Evolutionary conservation across 2,888 invertebrate genomes (phyloP).

Genomic region (Ophion ventricosus): DNA sequence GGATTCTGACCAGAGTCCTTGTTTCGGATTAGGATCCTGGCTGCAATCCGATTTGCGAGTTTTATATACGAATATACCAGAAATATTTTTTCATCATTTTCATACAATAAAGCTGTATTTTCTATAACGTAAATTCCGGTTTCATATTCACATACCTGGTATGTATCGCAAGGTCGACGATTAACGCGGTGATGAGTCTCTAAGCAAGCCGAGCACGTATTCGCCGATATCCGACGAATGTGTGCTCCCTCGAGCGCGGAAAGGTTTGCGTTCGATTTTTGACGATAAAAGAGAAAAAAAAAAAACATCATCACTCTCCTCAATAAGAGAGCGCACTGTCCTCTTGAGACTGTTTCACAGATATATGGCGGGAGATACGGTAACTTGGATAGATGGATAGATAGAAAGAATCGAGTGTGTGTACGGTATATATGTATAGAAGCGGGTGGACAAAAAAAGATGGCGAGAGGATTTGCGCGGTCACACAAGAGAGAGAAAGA

Average conservation of each 20-base stretch:
- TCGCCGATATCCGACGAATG: no score
- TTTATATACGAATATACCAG: no score
- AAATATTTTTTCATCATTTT: no score
- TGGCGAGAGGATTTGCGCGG: slow-evolving; percentile 47
- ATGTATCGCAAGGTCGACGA: neutral
- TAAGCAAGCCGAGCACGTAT: slow-evolving; percentile 36
- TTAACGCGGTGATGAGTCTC: neutral
- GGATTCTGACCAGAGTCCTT: no score
- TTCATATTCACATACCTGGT: no score
- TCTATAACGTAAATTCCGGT: no score
- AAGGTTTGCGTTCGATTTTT: slow-evolving; percentile 37
- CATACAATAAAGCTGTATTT: no score
- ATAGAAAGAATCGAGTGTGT: slow-evolving; percentile 47
- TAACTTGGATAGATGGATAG: slow-evolving; percentile 64
- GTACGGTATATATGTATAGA: slow-evolving; percentile 3
- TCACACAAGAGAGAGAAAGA: no score
- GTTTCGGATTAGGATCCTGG: no score
- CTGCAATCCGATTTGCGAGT: no score
- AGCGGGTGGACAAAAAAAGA: neutral
- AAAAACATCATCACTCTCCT: neutral
- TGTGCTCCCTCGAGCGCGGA: slow-evolving; percentile 12
- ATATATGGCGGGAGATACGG: slow-evolving; percentile 48
- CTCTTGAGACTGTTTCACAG: slow-evolving; percentile 49
- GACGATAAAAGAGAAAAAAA: slow-evolving; percentile 51
- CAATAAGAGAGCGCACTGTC: slow-evolving; percentile 29